Percentiles rank a stretch among this genome's conserved stretches.
phyloP scores from a whole-genome alignment of 2,797 vertebrate genomes.

The Agapornis canus region DNA sequence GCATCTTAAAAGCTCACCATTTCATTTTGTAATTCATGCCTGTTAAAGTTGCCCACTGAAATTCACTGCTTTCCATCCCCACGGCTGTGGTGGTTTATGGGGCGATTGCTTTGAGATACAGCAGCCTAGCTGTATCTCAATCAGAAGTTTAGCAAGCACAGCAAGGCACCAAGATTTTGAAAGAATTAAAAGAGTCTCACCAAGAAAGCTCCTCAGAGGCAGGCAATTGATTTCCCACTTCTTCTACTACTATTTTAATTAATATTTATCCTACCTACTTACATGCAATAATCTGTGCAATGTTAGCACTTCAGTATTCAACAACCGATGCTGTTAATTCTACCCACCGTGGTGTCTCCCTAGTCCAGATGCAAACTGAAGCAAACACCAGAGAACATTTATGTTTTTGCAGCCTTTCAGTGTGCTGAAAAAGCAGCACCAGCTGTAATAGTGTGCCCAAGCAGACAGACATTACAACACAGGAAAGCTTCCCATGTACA shows the following conservation, averaged over 20 bases:
- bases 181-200: background rate
- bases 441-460: background rate
- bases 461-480: background rate
- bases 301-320: background rate
- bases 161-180: background rate
- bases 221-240: background rate
- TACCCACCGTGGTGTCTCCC: background rate
- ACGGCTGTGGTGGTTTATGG: background rate
- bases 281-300: background rate
- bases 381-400: background rate
- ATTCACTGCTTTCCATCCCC: background rate
- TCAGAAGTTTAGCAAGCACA: background rate
- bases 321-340: background rate
- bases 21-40: background rate
- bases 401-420: background rate
- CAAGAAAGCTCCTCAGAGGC: background rate
- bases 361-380: background rate
- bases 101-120: background rate
- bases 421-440: background rate
- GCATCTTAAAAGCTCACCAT: background rate
- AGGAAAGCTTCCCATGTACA: background rate
- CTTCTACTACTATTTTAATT: constrained; percentile 24
- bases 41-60: background rate
- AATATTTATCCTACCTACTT: constrained; percentile 31
- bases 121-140: accelerated